phyloP scores from a whole-genome alignment of 2,113 vertebrate genomes.

The Mola mola region DNA sequence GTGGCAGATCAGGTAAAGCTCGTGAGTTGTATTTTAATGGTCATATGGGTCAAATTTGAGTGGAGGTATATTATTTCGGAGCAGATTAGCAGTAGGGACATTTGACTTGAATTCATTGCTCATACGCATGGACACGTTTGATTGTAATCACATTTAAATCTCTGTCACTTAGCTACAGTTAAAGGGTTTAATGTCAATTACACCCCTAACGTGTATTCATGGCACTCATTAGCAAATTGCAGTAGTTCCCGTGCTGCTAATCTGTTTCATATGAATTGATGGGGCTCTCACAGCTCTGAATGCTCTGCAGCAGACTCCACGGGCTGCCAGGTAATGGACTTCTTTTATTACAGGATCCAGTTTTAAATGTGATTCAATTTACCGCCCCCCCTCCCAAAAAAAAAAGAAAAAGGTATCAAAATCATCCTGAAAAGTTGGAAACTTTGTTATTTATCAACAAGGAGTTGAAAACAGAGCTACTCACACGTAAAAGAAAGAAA shows the following conservation, averaged over 20 bases:
- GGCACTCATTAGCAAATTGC: conserved; percentile 48
- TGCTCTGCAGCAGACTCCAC: conserved; percentile 43
- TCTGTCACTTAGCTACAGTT: conserved; percentile 43
- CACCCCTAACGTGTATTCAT: conserved; percentile 44
- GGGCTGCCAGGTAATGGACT: conserved; percentile 53
- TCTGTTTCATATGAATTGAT: conserved; percentile 50
- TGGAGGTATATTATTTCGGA: neutral
- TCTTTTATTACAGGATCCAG: conserved; percentile 46
- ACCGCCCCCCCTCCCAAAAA: neutral
- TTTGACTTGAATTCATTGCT: conserved; percentile 15
- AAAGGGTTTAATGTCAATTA: conserved; percentile 51
- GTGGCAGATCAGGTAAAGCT: neutral
- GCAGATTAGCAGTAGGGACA: neutral
- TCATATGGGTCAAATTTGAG: neutral
- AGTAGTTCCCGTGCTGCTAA: conserved; percentile 44
- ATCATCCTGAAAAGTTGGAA: conserved; percentile 14
- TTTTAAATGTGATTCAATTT: conserved; percentile 46
- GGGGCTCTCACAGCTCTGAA: conserved; percentile 38
- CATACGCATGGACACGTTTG: conserved; percentile 8
- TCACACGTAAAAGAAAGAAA: neutral
- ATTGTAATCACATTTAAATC: conserved; percentile 48
- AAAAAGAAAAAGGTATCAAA: neutral
- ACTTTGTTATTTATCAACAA: conserved; percentile 21
- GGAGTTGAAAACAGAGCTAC: neutral
- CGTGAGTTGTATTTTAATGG: neutral